A percentile compares a stretch with the other conserved stretches of the same genome.
Conservation (phyloP, 2,113 vertebrate genomes). For the Melanerpes formicivorus region DNA sequence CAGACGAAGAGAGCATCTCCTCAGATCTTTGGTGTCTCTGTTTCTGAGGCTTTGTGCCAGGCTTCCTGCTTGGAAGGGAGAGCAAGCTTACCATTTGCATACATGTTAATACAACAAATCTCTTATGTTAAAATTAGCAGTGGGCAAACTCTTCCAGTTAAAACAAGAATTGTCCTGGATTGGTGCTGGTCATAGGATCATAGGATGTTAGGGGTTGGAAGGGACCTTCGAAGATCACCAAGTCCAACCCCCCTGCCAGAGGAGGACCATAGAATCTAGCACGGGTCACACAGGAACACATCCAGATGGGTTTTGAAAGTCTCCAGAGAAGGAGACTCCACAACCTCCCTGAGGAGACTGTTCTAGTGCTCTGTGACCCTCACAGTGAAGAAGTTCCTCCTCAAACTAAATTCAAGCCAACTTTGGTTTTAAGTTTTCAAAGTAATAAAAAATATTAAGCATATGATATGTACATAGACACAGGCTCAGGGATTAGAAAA, state of each 20-base stretch:
- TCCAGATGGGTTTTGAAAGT: too few relatives aligned
- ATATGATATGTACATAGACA: neutral
- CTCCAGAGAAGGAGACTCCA: too few relatives aligned
- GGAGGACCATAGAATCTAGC: too few relatives aligned
- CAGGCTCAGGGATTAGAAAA: conserved; percentile 13
- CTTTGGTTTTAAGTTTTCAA: conserved; percentile 52
- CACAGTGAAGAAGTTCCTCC: neutral
- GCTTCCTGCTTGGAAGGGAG: neutral
- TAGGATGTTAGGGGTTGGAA: too few relatives aligned
- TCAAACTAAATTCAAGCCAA: conserved; percentile 19
- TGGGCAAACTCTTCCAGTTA: conserved; percentile 7
- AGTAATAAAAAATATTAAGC: conserved; percentile 44
- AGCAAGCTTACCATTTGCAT: neutral
- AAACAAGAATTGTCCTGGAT: conserved; percentile 4
- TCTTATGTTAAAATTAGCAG: conserved; percentile 49
- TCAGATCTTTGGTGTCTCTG: neutral
- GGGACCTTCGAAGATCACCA: too few relatives aligned
- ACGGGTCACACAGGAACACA: too few relatives aligned
- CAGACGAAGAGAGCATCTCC: neutral
- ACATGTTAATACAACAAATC: conserved; percentile 1
- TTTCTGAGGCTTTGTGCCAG: neutral
- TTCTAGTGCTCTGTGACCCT: too few relatives aligned
- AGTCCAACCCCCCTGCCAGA: too few relatives aligned
- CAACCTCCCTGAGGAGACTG: too few relatives aligned
- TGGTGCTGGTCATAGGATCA: neutral